These are phyloP conservation scores for Eupristina koningsbergeri DNA, from an alignment of 1,140 invertebrate species.

Conservation along the genomic window DNA sequence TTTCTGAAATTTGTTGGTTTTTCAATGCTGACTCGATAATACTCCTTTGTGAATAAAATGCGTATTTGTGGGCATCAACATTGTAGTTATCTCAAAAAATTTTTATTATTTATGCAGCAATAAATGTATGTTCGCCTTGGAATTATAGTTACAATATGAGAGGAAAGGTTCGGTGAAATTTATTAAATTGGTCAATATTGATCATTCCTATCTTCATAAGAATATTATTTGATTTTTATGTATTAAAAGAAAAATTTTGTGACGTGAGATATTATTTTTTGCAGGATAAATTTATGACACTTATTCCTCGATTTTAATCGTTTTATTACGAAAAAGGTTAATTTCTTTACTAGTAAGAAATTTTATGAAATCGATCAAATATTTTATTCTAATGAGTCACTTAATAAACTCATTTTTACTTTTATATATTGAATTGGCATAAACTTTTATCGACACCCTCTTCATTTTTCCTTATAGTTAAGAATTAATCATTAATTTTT, in stretches of 20 bases:
- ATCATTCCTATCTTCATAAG: not conserved
- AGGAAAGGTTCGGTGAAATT: not conserved
- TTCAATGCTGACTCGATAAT: not conserved
- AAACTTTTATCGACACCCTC: not conserved
- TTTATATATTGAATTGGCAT: not conserved
- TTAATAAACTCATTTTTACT: slow-evolving; percentile 1
- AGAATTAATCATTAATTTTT: not conserved
- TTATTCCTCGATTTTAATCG: not conserved
- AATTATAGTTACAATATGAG: not conserved
- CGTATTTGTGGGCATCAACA: not conserved
- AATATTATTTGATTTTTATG: not conserved
- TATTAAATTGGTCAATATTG: not conserved
- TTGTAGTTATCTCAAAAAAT: too few relatives aligned
- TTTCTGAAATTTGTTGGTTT: not conserved
- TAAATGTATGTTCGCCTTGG: too few relatives aligned
- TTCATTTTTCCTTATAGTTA: not conserved
- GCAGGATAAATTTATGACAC: not conserved
- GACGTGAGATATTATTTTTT: not conserved
- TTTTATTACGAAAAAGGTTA: slow-evolving; percentile 5
- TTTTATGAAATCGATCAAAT: not conserved
- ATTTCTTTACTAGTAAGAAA: not conserved
- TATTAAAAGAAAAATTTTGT: not conserved
- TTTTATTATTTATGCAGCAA: too few relatives aligned
- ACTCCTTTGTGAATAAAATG: not conserved
- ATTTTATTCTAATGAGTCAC: not conserved